Evolutionary conservation across 2,888 invertebrate species (phyloP), one percentile per base, ranked within the genome.

Genomic region (Scaptomyza reducta): DNA sequence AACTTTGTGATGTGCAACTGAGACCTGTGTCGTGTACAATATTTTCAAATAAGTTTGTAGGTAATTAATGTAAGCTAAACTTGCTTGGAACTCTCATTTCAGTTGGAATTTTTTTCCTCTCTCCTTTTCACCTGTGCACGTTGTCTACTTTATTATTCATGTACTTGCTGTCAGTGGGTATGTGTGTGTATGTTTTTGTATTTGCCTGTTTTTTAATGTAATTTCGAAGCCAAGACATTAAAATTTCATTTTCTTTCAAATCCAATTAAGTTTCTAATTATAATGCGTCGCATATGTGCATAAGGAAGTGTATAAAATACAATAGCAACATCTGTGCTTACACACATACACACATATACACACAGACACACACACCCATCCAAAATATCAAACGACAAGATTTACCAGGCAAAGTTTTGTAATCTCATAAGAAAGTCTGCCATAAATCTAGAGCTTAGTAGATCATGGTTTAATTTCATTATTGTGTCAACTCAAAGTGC

Each of bases 251-350:
- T 74, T 70, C 82, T 63, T 71, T 60, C 54, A 76, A 84, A 87
- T 76, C 83, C 85, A 83, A 87, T 83, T 83, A 83, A 84, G 85
- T 85, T 83, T 78, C 85, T 68, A 74, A 83, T 83, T 83, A 87
- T 69, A 74, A 78, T 78, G 70, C 71, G 60, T 57, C 58, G 56
- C 74, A 71, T 62, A 83, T 69, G 77, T 45, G 53, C 65, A 40
- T 25, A 57, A 67, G 49, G 41, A 60, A 63, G 66, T 74, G 45
- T 33, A 65, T 69, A 25, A 45, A 59, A 54, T 35, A 77, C 81
- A 71, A 77, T 31, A 65, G 47, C 29, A 29, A 44, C 76, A 69
- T 27, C 61, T 69, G 61, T 51, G 31, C 38, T 40, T 14, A 65
- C 61, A 74, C 53, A 62, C 55, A 38, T 14, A 10, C 62, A 53